These are phyloP conservation scores for Fissipunctia ypsillon DNA, from an alignment of 2,888 invertebrate genomes.

Conservation along the genomic window DNA sequence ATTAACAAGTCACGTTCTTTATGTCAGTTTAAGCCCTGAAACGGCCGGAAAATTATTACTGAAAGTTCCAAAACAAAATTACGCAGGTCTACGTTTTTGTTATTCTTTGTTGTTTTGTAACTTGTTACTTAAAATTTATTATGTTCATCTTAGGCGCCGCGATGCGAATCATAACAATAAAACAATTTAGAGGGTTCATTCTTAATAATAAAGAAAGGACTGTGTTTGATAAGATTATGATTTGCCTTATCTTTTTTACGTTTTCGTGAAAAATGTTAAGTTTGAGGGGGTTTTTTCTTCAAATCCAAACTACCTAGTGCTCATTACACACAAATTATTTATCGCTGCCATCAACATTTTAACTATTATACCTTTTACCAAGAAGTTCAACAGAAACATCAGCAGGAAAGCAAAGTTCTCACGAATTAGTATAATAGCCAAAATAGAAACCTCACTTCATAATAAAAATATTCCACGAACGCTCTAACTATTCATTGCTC, in stretches of 20 bases:
- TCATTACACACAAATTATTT: background rate
- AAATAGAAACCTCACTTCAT: constrained; percentile 14
- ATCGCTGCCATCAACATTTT: background rate
- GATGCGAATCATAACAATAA: constrained; percentile 41
- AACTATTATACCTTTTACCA: background rate
- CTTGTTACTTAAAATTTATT: constrained; percentile 72
- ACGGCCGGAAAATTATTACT: constrained; percentile 67
- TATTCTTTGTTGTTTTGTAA: constrained; percentile 70
- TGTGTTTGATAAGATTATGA: constrained; percentile 14
- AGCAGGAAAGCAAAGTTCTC: background rate
- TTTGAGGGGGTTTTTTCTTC: background rate
- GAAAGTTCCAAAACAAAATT: constrained; percentile 76
- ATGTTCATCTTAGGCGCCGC: constrained; percentile 49
- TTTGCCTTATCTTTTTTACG: constrained; percentile 10
- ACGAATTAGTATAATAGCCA: background rate
- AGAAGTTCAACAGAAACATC: background rate
- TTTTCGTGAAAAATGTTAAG: background rate
- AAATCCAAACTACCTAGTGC: background rate
- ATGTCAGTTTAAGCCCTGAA: constrained; percentile 52
- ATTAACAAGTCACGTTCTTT: constrained; percentile 58
- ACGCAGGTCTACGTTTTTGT: constrained; percentile 73
- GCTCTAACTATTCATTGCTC: constrained; percentile 34
- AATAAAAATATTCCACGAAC: constrained; percentile 16
- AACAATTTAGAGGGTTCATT: constrained; percentile 26
- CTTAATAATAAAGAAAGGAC: constrained; percentile 15